Conservation (phyloP, 2,888 invertebrate species). For the Philereme vetulata region DNA sequence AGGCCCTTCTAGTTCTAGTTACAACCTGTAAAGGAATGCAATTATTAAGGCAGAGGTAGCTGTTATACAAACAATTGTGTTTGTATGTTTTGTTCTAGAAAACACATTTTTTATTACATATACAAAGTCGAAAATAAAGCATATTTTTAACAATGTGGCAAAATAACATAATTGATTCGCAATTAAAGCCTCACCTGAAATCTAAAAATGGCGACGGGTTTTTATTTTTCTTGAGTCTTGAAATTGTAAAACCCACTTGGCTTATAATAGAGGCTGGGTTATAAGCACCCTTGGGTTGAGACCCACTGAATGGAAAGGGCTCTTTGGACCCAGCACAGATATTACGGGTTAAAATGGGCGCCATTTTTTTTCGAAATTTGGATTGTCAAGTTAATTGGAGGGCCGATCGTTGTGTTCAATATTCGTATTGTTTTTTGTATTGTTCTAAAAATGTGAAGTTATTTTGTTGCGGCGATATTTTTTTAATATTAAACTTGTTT, state of each 20-base stretch:
- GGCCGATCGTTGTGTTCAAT: constrained; percentile 22
- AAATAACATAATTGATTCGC: constrained; percentile 20
- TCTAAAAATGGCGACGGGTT: constrained; percentile 43
- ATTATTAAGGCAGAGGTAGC: too few species aligned
- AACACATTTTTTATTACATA: too few species aligned
- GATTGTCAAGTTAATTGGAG: constrained; percentile 45
- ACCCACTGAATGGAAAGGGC: constrained; percentile 57
- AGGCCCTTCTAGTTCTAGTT: too few species aligned
- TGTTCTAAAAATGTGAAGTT: constrained; percentile 4
- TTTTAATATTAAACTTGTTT: neutral
- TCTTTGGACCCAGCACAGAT: constrained; percentile 53
- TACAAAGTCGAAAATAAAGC: too few species aligned
- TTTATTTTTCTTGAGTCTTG: constrained; percentile 54
- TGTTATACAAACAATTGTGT: too few species aligned
- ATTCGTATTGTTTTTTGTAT: constrained; percentile 19
- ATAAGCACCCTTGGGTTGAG: constrained; percentile 49
- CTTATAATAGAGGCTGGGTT: constrained; percentile 62
- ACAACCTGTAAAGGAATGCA: too few species aligned
- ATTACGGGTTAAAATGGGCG: constrained; percentile 55
- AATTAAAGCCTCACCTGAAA: constrained; percentile 34
- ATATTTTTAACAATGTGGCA: too few species aligned
- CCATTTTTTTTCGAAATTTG: constrained; percentile 48
- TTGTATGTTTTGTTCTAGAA: too few species aligned
- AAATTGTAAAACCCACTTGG: constrained; percentile 63
- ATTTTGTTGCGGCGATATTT: neutral